Percentiles rank a stretch among this genome's conserved stretches.
Evolutionary conservation across 2,113 vertebrate genomes (phyloP).

Genomic region (Corythoichthys haematopterus): DNA sequence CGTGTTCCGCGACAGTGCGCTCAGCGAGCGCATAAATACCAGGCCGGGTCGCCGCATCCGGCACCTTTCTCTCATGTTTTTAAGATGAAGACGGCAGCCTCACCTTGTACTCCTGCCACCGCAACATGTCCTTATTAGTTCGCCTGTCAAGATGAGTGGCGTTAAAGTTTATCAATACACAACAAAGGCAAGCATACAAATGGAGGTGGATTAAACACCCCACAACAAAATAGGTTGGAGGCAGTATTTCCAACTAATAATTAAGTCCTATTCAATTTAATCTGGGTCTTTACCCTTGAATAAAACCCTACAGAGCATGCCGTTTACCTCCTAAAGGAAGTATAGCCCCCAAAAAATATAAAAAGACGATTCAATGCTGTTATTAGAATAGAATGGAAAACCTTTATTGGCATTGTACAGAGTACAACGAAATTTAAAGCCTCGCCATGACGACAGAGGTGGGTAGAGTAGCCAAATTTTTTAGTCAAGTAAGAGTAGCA

Average conservation of each 20-base stretch:
- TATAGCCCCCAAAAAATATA: not conserved
- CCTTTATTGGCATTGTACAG: too few relatives aligned
- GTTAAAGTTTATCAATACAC: not conserved
- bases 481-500: too few relatives aligned
- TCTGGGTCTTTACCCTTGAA: not conserved
- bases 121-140: not conserved
- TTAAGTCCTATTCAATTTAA: not conserved
- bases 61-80: conserved; percentile 7
- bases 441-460: too few relatives aligned
- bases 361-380: not conserved
- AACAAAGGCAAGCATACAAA: not conserved
- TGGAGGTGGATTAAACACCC: not conserved
- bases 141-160: not conserved
- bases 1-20: not conserved
- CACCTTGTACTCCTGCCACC: conserved; percentile 4
- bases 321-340: not conserved
- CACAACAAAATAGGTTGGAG: not conserved
- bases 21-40: conserved; percentile 6
- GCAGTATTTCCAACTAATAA: not conserved
- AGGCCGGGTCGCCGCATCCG: not conserved
- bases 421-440: too few relatives aligned
- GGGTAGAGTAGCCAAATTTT: too few relatives aligned
- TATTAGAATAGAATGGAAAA: too few relatives aligned
- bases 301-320: not conserved
- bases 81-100: conserved; percentile 1